Evolutionary conservation across 2,113 vertebrate genomes (phyloP), one percentile per base, ranked within the genome.

Genomic region (Ciconia maguari): DNA sequence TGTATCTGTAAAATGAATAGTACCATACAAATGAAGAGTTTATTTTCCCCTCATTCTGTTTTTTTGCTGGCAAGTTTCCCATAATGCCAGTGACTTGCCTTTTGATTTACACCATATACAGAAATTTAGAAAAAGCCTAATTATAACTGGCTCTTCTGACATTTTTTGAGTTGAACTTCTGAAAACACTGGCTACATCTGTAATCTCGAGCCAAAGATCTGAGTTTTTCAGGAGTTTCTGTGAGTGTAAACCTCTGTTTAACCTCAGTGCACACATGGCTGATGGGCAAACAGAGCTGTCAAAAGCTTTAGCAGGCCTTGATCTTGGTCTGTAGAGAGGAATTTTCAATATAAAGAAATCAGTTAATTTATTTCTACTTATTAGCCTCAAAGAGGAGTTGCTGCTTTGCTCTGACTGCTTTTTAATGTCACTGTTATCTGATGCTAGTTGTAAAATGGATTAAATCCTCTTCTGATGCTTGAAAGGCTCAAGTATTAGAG

Each of bases 281-380:
- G 83, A 46, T 71, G 66, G 74, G 69, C 80, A 85, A 54, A 88
- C 29, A 79, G 90, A 79, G 48, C 64, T 69, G 57, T 72, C 93
- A 91, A 72, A 92, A 93, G 81, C 92, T 78, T 90, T 58, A 68
- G 61, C 19, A 13, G 3, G 57, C 80, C 74, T 96, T 89, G 58
- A 85, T 89, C 74, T 94, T 42, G 48, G 86, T 49, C 66, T 0
- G 0, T 38, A 72, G 62, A 91, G 62, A 92, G 61, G 74, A 93
- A 55, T 91, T 97, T 93, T 93, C 41, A 70, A n/a, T 78, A 70
- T 65, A 36, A 85, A 95, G 93, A 72, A 93, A 84, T 82, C 58
- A 54, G 89, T 94, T 97, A 96, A 96, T 95, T 95, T 97, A 89
- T 94, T 96, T 92, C 94, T 87, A 46, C 80, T 58, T 91, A 54